These are phyloP conservation scores for Oryzias sinensis DNA, from an alignment of 2,797 vertebrate species.

Conservation along the genomic window DNA sequence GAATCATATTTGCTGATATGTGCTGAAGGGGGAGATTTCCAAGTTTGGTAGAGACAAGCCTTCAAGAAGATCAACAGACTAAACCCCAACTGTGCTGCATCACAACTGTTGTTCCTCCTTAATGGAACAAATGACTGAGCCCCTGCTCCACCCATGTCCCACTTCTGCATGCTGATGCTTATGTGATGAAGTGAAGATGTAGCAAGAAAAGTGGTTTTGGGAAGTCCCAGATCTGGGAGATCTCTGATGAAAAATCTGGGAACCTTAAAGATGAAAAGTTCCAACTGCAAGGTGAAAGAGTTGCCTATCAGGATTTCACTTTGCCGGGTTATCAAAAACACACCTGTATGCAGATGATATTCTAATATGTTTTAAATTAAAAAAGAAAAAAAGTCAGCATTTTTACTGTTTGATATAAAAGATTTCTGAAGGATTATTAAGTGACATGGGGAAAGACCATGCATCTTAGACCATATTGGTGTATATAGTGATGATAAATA, in stretches of 20 bases:
- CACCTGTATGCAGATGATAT: background rate
- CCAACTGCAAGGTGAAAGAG: too few relatives aligned
- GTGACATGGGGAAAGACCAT: slow-evolving; percentile 1
- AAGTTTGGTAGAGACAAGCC: slow-evolving; percentile 51
- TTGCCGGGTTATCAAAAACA: too few relatives aligned
- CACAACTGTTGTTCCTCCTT: background rate
- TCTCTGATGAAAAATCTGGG: too few relatives aligned
- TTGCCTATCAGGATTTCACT: too few relatives aligned
- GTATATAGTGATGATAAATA: slow-evolving; percentile 17
- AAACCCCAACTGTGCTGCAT: background rate
- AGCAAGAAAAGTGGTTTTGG: too few relatives aligned
- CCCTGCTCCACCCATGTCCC: too few relatives aligned
- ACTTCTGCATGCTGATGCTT: too few relatives aligned
- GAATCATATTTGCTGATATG: slow-evolving; percentile 74
- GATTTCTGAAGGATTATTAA: slow-evolving; percentile 5
- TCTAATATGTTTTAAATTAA: slow-evolving; percentile 8
- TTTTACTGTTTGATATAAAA: background rate
- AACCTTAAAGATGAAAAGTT: too few relatives aligned
- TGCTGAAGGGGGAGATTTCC: slow-evolving; percentile 50
- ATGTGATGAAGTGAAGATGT: too few relatives aligned
- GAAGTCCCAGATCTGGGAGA: too few relatives aligned
- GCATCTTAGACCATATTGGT: slow-evolving; percentile 23
- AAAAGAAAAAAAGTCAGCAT: background rate
- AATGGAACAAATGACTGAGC: background rate
- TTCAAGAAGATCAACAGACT: slow-evolving; percentile 57